phyloP scores from a whole-genome alignment of 2,888 invertebrate genomes.

The Sarcophaga carnaria region DNA sequence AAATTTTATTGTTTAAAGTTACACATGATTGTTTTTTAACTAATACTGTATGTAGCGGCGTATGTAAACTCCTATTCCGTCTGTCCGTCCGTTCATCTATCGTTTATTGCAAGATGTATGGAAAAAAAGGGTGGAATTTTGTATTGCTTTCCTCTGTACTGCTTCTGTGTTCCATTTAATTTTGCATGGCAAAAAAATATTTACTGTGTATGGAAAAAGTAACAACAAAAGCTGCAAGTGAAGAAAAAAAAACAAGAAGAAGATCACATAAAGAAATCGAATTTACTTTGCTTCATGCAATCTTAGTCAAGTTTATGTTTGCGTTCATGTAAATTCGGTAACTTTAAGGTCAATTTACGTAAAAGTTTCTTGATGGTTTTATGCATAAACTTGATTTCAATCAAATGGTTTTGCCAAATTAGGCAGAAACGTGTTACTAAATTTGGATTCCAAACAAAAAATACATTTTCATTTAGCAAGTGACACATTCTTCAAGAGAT shows the following conservation, averaged over 20 bases:
- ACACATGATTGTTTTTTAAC: constrained; percentile 62
- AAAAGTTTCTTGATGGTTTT: constrained; percentile 10
- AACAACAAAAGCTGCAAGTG: not conserved
- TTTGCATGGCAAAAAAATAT: constrained; percentile 29
- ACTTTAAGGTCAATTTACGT: constrained; percentile 36
- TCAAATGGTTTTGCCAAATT: constrained; percentile 44
- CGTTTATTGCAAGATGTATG: no score
- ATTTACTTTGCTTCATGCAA: no score
- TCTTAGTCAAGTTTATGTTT: no score
- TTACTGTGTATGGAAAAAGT: not conserved
- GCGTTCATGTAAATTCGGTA: not conserved
- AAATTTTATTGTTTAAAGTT: constrained; percentile 69
- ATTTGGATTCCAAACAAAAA: not conserved
- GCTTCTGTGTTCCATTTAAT: not conserved
- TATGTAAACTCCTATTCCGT: not conserved
- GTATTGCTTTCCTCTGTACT: not conserved
- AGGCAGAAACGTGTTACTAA: constrained; percentile 15
- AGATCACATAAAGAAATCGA: no score
- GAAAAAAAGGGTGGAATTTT: not conserved
- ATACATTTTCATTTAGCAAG: no score
- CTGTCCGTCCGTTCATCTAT: not conserved
- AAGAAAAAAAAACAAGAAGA: not conserved
- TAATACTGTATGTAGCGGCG: not conserved
- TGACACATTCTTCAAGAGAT: no score
- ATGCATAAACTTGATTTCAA: constrained; percentile 26